Base-by-base conservation (phyloP, 2,888 invertebrate genomes). In the Parasteatoda lunata region DNA sequence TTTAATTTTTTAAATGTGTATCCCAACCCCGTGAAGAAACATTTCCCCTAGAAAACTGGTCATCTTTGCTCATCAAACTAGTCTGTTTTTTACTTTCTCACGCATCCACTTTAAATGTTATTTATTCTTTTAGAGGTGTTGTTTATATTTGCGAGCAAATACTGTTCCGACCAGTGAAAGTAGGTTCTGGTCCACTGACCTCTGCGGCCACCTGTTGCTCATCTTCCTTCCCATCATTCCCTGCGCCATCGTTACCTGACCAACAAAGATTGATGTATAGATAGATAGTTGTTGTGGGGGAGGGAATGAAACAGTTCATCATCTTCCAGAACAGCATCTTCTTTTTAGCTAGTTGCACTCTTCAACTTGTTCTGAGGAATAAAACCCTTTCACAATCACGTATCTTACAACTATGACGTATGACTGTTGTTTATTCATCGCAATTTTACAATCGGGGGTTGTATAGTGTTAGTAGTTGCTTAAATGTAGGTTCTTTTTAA, bases 121-220 rank as follows among this genome's bases (percentile, higher is more conserved):
- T 30, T 30, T 30, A 30, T 30, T 30, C 30, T 30, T 30, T 30
- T 30, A 30, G 30, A 30, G 30, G 30, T 30, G 30, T 30, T 30
- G 30, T 30, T 30, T 30, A 30, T 30, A 30, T 30, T 30, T 30
- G 30, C 30, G 30, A 30, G 30, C 30, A 30, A 30, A 30, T 30
- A 30, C 30, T 30, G 30, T 30, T 30, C 59, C n/a, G 59, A 59
- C n/a, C 59, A 59, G n/a, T 47, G 70, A 75, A 85, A 76, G 76
- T 85, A 80, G 85, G 85, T 80, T 85, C 75, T 85, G 85, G 85
- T 85, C 85, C 76, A 85, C 76, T 85, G 85, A 85, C 85, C 85
- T 78, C 69, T 64, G 65, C n/a, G 66, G 59, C 78, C 79, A 79
- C 85, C 79, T 79, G 79, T 85, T 79, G 73, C 69, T 30, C 84